Conservation (phyloP, 2,113 vertebrate species). For the Sterna hirundo region DNA sequence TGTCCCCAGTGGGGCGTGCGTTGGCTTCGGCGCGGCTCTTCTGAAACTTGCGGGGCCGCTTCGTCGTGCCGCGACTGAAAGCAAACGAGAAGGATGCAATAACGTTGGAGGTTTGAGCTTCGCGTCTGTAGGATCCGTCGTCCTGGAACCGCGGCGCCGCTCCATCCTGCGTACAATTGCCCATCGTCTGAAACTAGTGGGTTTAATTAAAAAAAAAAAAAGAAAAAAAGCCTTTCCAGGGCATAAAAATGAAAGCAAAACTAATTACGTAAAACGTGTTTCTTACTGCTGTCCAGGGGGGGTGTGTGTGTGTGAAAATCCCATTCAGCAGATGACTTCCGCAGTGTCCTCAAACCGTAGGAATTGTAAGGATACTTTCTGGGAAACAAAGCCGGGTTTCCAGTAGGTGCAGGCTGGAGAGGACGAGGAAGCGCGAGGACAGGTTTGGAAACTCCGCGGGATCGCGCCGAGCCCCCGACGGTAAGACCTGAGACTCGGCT, state of each 20-base stretch:
- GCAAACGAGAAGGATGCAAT: fast-evolving
- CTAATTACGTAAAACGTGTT: not conserved
- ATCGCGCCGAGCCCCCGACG: fast-evolving
- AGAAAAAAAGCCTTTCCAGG: not conserved
- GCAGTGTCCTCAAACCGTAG: not conserved
- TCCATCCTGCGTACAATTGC: fast-evolving
- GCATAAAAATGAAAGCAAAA: not conserved
- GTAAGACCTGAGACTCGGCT: not conserved
- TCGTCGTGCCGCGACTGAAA: not conserved
- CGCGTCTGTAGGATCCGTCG: not conserved
- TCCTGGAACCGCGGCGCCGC: not conserved
- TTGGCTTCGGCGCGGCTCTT: no score
- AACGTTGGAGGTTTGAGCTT: fast-evolving
- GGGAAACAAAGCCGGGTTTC: not conserved
- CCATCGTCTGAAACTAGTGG: fast-evolving
- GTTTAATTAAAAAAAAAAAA: no score
- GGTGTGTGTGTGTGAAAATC: no score
- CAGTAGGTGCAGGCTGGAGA: fast-evolving
- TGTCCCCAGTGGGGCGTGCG: no score
- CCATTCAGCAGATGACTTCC: not conserved
- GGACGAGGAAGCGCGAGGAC: fast-evolving
- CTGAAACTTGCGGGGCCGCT: not conserved
- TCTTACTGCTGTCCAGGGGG: not conserved
- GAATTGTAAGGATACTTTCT: not conserved
- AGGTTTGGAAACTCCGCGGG: not conserved